Conservation (phyloP, 1,140 invertebrate species). For the Drosophila kepulauana region DNA sequence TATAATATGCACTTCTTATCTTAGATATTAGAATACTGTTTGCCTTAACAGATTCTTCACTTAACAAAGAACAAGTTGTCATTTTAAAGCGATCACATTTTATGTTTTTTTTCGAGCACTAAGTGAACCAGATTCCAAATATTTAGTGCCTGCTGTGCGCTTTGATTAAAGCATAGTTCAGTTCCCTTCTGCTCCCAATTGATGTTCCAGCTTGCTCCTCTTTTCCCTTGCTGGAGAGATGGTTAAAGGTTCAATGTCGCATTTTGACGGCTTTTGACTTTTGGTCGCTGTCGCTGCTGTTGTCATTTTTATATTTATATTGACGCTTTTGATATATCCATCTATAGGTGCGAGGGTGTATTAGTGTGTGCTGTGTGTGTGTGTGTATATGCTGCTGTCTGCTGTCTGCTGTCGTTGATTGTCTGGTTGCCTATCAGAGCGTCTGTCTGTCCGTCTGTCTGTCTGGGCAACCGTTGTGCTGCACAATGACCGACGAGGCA, state of each 20-base stretch:
- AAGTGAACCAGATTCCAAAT: no score
- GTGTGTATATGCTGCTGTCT: slow-evolving; percentile 9
- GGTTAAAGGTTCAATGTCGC: slow-evolving; percentile 56
- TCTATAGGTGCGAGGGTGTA: slow-evolving; percentile 6
- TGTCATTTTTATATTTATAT: slow-evolving; percentile 63
- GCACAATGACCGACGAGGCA: slow-evolving; percentile 66
- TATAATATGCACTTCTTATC: no score
- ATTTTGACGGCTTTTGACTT: slow-evolving; percentile 77
- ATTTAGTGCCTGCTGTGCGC: no score
- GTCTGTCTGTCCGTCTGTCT: background rate
- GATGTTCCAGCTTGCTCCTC: background rate
- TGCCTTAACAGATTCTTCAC: no score
- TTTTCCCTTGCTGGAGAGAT: background rate
- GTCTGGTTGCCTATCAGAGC: background rate
- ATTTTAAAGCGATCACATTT: no score
- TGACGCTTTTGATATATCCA: slow-evolving; percentile 51
- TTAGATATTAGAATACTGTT: no score
- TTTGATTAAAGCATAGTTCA: no score
- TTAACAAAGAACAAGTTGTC: no score
- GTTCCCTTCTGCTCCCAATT: no score
- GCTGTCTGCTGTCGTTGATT: slow-evolving; percentile 8
- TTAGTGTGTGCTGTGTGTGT: slow-evolving; percentile 3
- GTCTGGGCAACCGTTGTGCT: slow-evolving; percentile 56
- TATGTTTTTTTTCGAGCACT: no score
- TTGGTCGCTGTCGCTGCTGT: slow-evolving; percentile 44